These are phyloP conservation scores for Epicauta chinensis DNA, from an alignment of 1,140 invertebrate genomes.

Conservation along the genomic window DNA sequence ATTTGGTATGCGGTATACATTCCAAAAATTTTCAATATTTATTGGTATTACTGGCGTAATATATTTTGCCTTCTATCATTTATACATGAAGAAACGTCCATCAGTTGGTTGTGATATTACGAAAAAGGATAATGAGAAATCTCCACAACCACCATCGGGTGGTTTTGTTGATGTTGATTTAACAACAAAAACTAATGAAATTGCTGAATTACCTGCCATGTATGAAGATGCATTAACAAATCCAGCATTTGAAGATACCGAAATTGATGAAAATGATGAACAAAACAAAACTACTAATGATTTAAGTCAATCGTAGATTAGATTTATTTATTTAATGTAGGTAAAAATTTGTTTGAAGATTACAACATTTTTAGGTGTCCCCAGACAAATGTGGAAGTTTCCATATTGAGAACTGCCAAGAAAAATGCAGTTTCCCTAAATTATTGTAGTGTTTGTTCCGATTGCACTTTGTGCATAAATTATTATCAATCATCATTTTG, in stretches of 20 bases:
- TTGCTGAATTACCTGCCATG: conserved; percentile 22
- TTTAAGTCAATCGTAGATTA: neutral
- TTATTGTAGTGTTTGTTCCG: too few species aligned
- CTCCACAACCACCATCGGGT: conserved; percentile 3
- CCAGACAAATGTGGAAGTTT: too few species aligned
- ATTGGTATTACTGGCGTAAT: conserved; percentile 58
- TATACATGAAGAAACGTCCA: conserved; percentile 52
- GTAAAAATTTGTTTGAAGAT: too few species aligned
- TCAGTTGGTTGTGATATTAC: conserved; percentile 27
- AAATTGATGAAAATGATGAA: conserved; percentile 26
- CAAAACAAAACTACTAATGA: conserved; percentile 17
- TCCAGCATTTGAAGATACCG: conserved; percentile 34
- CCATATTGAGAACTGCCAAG: too few species aligned
- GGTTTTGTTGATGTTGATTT: conserved; percentile 22
- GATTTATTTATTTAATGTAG: neutral
- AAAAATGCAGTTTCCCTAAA: too few species aligned
- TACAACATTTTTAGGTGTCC: too few species aligned
- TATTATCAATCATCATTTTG: too few species aligned
- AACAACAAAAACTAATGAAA: conserved; percentile 12
- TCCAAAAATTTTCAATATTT: conserved; percentile 61
- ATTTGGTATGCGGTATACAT: conserved; percentile 65
- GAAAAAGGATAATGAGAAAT: conserved; percentile 24
- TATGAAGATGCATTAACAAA: conserved; percentile 35
- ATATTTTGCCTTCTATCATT: conserved; percentile 63
- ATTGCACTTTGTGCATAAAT: too few species aligned